Base-by-base conservation (phyloP, 2,113 vertebrate species). In the Clinocottus analis region DNA sequence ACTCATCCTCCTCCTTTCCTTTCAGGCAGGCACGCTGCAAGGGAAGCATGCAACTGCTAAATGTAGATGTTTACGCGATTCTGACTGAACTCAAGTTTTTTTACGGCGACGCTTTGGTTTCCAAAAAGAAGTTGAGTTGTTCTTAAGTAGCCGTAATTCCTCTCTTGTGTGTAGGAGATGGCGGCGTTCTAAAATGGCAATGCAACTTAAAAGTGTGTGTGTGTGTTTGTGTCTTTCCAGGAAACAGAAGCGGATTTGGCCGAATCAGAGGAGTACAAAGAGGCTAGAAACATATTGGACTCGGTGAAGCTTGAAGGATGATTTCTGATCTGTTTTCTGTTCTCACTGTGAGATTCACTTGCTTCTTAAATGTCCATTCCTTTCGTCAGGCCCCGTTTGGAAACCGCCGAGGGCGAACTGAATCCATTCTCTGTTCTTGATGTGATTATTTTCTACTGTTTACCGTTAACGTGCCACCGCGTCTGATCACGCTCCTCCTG, bases 231-330 rank as follows among this genome's bases (percentile, higher is more conserved):
- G 74, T 89, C 12, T 85, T 67, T 73, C 60, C 93, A 99, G 98
- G 97, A 98, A 90, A 92, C 93, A 65, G 97, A 97, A 87, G 96
- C 95, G 86, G 97, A 99, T 13, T 93, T 98, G 93, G 94, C 94
- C 79, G 97, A 99, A 89, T 75, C 94, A 0, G 96, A 96, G 77
- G 97, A 99, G 87, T 99, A 95, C 92, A 97, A 96, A 92, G 96
- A 97, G 86, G 98, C 97, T 60, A 94, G 92, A 88, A 92, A 86
- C 80, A 69, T 97, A 53, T 92, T 99, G 92, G 96, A 97, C 70
- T 98, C 97, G 37, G 96, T 98, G 89, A 97, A 98, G 92, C 93
- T 99, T 91, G 95, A 97, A 92, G 96, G 93, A 85, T 99, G 94
- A 96, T 90, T 86, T 65, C 77, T 85, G 84, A 79, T 71, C 67